Evolutionary conservation across 1,140 invertebrate genomes (phyloP).

Genomic region (Leucophenga varia): DNA sequence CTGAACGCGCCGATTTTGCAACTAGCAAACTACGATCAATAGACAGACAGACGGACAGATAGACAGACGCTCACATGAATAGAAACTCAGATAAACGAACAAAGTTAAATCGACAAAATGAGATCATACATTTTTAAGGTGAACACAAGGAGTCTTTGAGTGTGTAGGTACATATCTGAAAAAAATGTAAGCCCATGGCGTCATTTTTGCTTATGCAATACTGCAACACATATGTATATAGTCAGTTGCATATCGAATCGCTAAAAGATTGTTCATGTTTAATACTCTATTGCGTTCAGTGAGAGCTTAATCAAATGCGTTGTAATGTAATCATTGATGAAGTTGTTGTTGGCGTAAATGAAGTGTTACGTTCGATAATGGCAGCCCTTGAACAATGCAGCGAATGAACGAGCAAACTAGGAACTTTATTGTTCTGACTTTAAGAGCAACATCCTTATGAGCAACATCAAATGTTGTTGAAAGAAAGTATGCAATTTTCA

Average conservation of each 20-base stretch:
- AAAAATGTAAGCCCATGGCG: too few species aligned
- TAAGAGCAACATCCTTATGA: slow-evolving; percentile 17
- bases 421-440: slow-evolving; percentile 40
- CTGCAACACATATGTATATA: slow-evolving; percentile 16
- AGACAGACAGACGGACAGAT: slow-evolving; percentile 18
- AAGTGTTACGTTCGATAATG: slow-evolving; percentile 43
- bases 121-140: too few species aligned
- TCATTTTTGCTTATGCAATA: slow-evolving; percentile 36
- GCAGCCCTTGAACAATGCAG: slow-evolving; percentile 6
- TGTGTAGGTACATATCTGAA: slow-evolving; percentile 7
- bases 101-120: neutral
- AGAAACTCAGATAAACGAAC: neutral
- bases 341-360: neutral
- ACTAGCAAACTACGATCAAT: too few species aligned
- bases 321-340: slow-evolving; percentile 28
- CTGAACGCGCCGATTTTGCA: slow-evolving; percentile 19
- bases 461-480: slow-evolving; percentile 20
- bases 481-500: slow-evolving; percentile 54
- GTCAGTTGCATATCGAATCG: slow-evolving; percentile 45
- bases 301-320: slow-evolving; percentile 40
- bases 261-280: slow-evolving; percentile 50
- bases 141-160: slow-evolving; percentile 8
- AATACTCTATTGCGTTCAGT: slow-evolving; percentile 53
- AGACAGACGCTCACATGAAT: slow-evolving; percentile 3
- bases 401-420: slow-evolving; percentile 32